Conservation (phyloP, 2,797 vertebrate species). For the Poecilia velifera region DNA sequence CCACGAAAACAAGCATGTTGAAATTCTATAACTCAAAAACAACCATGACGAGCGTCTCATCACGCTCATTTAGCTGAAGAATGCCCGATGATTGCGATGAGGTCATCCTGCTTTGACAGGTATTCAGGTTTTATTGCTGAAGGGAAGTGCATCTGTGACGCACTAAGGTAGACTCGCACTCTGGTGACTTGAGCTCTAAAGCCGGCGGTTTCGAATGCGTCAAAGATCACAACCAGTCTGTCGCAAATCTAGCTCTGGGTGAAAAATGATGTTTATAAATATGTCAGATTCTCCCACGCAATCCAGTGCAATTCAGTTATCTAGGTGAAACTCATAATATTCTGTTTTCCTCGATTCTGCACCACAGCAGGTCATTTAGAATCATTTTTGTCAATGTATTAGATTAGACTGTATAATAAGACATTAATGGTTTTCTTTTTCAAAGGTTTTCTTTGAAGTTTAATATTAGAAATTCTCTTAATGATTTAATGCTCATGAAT, state of each 20-base stretch:
- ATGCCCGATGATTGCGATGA: slow-evolving; percentile 32
- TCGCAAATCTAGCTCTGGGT: background rate
- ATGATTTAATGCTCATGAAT: background rate
- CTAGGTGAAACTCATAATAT: background rate
- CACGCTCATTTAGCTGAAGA: slow-evolving; percentile 35
- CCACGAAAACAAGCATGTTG: slow-evolving; percentile 10
- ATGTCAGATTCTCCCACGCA: background rate
- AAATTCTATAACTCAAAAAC: slow-evolving; percentile 4
- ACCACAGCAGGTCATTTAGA: slow-evolving; percentile 7
- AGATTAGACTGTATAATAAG: background rate
- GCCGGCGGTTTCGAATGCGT: background rate
- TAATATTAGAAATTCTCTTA: background rate
- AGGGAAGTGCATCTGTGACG: slow-evolving; percentile 44
- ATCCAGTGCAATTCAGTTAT: background rate
- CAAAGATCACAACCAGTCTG: background rate
- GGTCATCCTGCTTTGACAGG: slow-evolving; percentile 57
- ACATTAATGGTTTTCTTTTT: background rate
- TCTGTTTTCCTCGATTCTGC: slow-evolving; percentile 1
- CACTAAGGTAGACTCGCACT: slow-evolving; percentile 5
- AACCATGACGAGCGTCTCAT: slow-evolving; percentile 30
- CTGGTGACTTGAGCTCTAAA: slow-evolving; percentile 12
- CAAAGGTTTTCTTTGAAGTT: background rate
- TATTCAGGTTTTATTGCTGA: slow-evolving; percentile 54
- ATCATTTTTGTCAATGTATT: background rate
- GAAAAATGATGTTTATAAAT: slow-evolving; percentile 7